Conservation (phyloP, 2,797 vertebrate species). For the Clarias pachynema region DNA sequence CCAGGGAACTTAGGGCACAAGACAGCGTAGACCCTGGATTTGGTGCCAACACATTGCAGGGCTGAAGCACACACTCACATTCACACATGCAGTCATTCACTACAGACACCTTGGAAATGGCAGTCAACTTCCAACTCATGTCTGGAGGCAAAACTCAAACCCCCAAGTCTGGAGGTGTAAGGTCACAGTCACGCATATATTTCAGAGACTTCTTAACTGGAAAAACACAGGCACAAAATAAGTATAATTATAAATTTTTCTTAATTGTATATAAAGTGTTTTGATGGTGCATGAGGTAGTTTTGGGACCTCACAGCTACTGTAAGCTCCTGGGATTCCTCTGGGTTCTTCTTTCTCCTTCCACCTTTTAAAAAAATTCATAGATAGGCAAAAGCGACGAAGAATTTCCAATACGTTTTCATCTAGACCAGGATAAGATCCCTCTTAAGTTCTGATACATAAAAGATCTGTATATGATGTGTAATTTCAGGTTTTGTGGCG, state of each 20-base stretch:
- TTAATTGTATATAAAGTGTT: neutral
- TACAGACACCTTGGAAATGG: neutral
- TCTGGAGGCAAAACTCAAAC: too few relatives aligned
- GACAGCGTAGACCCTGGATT: too few relatives aligned
- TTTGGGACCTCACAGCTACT: neutral
- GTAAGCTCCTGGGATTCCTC: neutral
- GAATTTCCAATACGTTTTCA: neutral
- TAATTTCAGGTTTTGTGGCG: conserved; percentile 80
- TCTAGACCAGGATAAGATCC: neutral
- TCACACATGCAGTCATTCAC: too few relatives aligned
- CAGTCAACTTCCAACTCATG: too few relatives aligned
- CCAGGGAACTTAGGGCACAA: too few relatives aligned
- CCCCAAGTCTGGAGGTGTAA: too few relatives aligned
- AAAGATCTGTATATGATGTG: neutral
- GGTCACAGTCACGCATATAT: neutral
- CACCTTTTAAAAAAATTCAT: neutral
- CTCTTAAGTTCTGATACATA: too few relatives aligned
- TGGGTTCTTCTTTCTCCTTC: neutral
- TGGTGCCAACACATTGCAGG: too few relatives aligned
- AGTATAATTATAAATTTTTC: neutral
- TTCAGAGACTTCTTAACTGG: neutral
- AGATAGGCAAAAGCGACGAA: neutral
- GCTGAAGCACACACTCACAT: too few relatives aligned
- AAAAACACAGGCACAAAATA: neutral
- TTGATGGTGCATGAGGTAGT: neutral